These are phyloP conservation scores for Pygmarrhopalites habei DNA, from an alignment of 1,140 invertebrate genomes.

Conservation along the genomic window DNA sequence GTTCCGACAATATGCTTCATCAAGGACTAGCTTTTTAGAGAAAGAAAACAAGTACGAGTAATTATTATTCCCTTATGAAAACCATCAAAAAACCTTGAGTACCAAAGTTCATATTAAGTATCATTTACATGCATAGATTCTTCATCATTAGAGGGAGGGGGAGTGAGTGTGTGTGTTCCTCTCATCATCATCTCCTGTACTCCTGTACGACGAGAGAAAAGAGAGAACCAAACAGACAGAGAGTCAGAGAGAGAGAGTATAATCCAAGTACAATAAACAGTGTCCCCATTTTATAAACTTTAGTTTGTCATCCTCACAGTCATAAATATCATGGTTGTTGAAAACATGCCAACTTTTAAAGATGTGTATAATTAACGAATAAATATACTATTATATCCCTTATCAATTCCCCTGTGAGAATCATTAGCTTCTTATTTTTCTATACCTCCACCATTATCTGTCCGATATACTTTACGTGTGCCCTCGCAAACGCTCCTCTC, in stretches of 20 bases:
- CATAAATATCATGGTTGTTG: constrained; percentile 1
- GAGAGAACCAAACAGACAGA: background rate
- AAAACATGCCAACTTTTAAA: constrained; percentile 3
- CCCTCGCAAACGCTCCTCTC: too few relatives aligned
- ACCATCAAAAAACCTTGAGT: constrained; percentile 1
- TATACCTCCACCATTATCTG: background rate
- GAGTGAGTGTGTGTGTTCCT: too few relatives aligned
- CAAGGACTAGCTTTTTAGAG: background rate
- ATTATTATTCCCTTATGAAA: constrained; percentile 5
- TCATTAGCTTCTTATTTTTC: background rate
- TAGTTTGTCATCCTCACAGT: background rate
- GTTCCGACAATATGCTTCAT: background rate
- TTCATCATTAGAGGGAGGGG: background rate
- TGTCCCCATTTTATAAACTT: background rate
- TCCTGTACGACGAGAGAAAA: too few relatives aligned
- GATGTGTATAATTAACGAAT: constrained; percentile 5
- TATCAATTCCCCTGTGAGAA: background rate
- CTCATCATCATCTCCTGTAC: too few relatives aligned
- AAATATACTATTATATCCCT: background rate
- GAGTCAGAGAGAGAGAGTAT: background rate
- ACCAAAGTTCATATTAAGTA: background rate
- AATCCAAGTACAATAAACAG: too few relatives aligned
- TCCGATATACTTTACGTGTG: background rate
- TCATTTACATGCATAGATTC: constrained; percentile 3
- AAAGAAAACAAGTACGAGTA: too few relatives aligned